Percentiles rank a stretch among this genome's conserved stretches.
phyloP scores from a whole-genome alignment of 2,888 invertebrate genomes.

The Acanthopleura granulata region DNA sequence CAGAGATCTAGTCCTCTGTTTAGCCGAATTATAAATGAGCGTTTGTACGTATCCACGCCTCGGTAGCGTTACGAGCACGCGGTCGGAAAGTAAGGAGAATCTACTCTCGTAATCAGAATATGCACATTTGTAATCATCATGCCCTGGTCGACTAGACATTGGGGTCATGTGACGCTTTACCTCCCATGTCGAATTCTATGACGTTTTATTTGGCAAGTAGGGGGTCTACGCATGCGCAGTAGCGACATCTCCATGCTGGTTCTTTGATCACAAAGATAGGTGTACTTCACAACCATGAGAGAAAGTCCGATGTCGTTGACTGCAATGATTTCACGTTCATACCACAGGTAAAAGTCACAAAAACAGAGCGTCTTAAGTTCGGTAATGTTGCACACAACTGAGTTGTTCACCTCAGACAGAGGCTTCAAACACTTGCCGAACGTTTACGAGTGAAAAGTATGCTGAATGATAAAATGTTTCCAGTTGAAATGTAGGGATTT shows the following conservation, averaged over 20 bases:
- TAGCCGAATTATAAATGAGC: too few relatives aligned
- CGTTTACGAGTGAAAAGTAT: too few relatives aligned
- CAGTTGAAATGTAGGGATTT: too few relatives aligned
- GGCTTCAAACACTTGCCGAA: too few relatives aligned
- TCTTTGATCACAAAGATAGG: neutral
- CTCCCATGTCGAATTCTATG: slow-evolving; percentile 17
- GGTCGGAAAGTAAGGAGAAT: neutral
- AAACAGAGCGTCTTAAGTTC: too few relatives aligned
- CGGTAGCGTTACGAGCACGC: neutral
- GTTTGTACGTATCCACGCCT: neutral
- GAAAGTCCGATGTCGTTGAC: too few relatives aligned
- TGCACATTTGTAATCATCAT: slow-evolving; percentile 11
- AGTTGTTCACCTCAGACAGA: too few relatives aligned
- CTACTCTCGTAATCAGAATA: neutral
- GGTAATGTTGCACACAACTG: too few relatives aligned
- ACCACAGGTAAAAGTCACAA: too few relatives aligned
- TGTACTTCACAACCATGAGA: too few relatives aligned
- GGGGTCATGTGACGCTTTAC: slow-evolving; percentile 22
- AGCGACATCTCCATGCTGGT: slow-evolving; percentile 7
- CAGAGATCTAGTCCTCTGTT: neutral
- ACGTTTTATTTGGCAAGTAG: slow-evolving; percentile 51
- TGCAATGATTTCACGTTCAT: too few relatives aligned
- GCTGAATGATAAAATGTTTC: too few relatives aligned
- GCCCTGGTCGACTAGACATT: slow-evolving; percentile 3
- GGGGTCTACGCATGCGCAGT: slow-evolving; percentile 47